Conservation (phyloP, 2,113 vertebrate genomes). For the Nothobranchius furzeri region DNA sequence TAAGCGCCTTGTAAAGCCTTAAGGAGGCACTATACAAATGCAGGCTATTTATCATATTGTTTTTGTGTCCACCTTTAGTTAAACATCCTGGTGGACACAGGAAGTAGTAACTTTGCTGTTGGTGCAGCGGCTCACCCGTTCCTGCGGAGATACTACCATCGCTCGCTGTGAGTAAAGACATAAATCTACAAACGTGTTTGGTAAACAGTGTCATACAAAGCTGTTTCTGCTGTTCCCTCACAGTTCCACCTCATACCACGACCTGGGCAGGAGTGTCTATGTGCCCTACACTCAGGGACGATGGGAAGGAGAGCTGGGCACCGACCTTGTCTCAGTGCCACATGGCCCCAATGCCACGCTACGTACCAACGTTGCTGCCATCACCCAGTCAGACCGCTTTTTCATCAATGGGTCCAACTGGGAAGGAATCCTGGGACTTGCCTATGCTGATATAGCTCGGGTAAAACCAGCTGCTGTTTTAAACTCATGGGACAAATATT, state of each 20-base stretch:
- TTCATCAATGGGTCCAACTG: constrained; percentile 99
- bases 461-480: constrained; percentile 67
- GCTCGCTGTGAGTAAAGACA: constrained; percentile 88
- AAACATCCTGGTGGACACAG: constrained; percentile 97
- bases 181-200: not conserved
- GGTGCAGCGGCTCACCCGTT: constrained; percentile 93
- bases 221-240: not conserved
- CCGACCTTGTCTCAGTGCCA: constrained; percentile 92
- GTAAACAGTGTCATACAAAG: not conserved
- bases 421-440: constrained; percentile 97
- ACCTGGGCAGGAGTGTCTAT: constrained; percentile 91
- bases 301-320: constrained; percentile 97
- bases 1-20: no score
- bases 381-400: constrained; percentile 96
- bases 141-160: constrained; percentile 92
- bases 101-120: constrained; percentile 98
- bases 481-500: no score
- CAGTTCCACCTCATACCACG: constrained; percentile 92
- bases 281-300: constrained; percentile 98
- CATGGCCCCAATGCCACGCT: constrained; percentile 93
- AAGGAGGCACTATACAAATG: no score
- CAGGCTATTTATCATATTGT: not conserved
- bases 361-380: constrained; percentile 95
- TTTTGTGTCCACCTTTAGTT: constrained; percentile 75
- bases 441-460: constrained; percentile 94